Evolutionary conservation across 2,888 invertebrate species (phyloP).

Genomic region (Parnassius orleans): DNA sequence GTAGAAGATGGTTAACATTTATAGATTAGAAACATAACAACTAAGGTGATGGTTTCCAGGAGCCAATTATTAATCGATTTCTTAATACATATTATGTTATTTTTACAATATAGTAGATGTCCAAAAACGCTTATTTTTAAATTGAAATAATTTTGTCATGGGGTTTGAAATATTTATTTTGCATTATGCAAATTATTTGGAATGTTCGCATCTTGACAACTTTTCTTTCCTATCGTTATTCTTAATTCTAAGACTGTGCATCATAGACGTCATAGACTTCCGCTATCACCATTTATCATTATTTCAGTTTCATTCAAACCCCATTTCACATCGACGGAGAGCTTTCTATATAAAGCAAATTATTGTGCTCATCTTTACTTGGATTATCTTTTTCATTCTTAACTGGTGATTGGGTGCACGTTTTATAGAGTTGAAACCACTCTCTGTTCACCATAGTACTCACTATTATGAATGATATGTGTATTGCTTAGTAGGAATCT

Average conservation of each 20-base stretch:
- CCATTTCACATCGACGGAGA: slow-evolving; percentile 76
- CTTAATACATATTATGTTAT: slow-evolving; percentile 38
- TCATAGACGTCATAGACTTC: slow-evolving; percentile 60
- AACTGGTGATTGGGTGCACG: slow-evolving; percentile 77
- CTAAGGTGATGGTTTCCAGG: slow-evolving; percentile 53
- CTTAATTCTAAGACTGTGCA: slow-evolving; percentile 62
- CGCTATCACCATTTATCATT: slow-evolving; percentile 49
- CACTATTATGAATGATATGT: slow-evolving; percentile 64
- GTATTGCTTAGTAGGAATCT: slow-evolving; percentile 23
- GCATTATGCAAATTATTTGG: slow-evolving; percentile 66
- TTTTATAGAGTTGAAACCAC: slow-evolving; percentile 72
- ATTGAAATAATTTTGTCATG: slow-evolving; percentile 63
- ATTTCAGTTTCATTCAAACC: slow-evolving; percentile 74
- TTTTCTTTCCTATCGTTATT: slow-evolving; percentile 65
- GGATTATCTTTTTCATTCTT: slow-evolving; percentile 33
- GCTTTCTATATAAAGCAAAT: slow-evolving; percentile 59
- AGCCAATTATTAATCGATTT: slow-evolving; percentile 26
- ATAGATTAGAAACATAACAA: slow-evolving; percentile 16
- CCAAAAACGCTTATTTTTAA: slow-evolving; percentile 57
- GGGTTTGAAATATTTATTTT: slow-evolving; percentile 77
- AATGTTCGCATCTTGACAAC: slow-evolving; percentile 82
- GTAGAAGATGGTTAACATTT: slow-evolving; percentile 5
- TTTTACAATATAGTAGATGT: slow-evolving; percentile 39
- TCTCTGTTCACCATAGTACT: slow-evolving; percentile 59
- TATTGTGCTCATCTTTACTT: slow-evolving; percentile 29